Evolutionary conservation across 2,888 invertebrate species (phyloP).

Genomic region (Amiota minor): DNA sequence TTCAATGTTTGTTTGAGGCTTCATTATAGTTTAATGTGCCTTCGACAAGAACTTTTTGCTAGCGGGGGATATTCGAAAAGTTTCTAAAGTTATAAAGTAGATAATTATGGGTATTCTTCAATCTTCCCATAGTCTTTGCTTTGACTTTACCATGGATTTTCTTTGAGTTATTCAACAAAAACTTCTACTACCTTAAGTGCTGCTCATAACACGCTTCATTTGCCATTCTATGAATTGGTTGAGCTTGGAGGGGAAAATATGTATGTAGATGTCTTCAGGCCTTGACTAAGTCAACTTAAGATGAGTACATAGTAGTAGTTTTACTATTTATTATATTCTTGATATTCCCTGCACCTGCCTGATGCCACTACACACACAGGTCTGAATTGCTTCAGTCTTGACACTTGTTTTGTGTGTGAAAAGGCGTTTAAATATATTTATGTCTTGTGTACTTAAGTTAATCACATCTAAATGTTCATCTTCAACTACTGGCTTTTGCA

Average conservation of each 20-base stretch:
- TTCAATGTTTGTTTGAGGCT: conserved; percentile 1
- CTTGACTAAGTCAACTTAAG: too few relatives aligned
- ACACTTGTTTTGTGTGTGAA: conserved; percentile 37
- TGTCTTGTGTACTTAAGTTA: conserved; percentile 67
- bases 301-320: too few relatives aligned
- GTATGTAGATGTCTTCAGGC: too few relatives aligned
- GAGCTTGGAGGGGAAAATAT: background rate
- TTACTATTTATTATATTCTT: too few relatives aligned
- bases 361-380: background rate
- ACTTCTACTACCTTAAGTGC: conserved; percentile 22
- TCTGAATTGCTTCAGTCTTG: conserved; percentile 10
- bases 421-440: conserved; percentile 62
- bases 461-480: conserved; percentile 61
- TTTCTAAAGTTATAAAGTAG: too few relatives aligned
- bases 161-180: background rate
- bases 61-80: background rate
- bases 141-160: too few relatives aligned
- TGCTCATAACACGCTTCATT: conserved; percentile 50
- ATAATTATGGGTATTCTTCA: conserved; percentile 1
- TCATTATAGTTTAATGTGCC: conserved; percentile 10
- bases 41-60: background rate
- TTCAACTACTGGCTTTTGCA: conserved; percentile 45
- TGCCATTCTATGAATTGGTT: conserved; percentile 30
- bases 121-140: background rate
- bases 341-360: too few relatives aligned